Conservation (phyloP, 2,888 invertebrate genomes). For the Tricholauxania praeusta region DNA sequence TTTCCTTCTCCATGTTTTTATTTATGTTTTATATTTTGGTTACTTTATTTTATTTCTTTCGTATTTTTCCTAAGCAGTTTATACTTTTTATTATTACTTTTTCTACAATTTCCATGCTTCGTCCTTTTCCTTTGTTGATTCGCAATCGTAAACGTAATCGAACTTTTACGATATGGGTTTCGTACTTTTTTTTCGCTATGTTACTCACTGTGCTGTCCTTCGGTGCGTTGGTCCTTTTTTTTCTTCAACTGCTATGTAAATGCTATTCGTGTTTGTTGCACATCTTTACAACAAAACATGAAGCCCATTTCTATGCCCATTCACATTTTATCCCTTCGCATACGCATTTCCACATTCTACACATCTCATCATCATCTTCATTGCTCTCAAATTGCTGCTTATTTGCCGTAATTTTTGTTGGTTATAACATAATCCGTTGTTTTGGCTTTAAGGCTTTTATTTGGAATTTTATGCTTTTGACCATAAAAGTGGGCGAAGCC, state of each 20-base stretch:
- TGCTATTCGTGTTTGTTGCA: not conserved
- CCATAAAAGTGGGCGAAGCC: constrained; percentile 4
- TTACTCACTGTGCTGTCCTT: too few species aligned
- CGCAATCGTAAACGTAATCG: constrained; percentile 33
- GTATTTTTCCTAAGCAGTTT: not conserved
- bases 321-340: too few species aligned
- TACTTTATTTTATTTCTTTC: not conserved
- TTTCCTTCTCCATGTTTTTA: not conserved
- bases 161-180: constrained; percentile 35
- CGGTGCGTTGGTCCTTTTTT: too few species aligned
- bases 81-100: constrained; percentile 8
- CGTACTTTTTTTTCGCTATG: not conserved
- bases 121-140: not conserved
- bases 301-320: too few species aligned
- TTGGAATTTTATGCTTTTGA: not conserved
- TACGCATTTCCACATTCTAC: too few species aligned
- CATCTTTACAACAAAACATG: too few species aligned
- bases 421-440: constrained; percentile 3
- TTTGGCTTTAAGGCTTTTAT: not conserved
- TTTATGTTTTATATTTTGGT: not conserved
- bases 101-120: not conserved
- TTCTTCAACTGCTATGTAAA: not conserved
- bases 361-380: constrained; percentile 17
- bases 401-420: not conserved
- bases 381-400: constrained; percentile 31